Conservation (phyloP, 1,140 invertebrate species). For the Periplaneta americana region DNA sequence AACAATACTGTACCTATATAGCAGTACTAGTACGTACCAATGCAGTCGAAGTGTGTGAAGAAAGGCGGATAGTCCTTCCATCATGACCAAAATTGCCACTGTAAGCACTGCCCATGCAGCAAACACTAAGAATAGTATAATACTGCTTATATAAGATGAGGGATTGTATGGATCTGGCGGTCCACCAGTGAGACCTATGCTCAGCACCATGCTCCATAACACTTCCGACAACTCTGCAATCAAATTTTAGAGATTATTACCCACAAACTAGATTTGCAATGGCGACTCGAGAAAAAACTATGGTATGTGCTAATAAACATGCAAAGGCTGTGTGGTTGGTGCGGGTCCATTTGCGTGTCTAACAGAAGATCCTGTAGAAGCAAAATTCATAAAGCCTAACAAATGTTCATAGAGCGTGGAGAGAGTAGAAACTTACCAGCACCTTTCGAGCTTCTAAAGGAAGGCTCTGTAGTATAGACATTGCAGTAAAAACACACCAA, state of each 20-base stretch:
- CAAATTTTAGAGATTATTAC: too few species aligned
- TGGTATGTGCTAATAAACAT: too few species aligned
- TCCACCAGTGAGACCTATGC: constrained; percentile 51
- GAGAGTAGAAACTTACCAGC: too few species aligned
- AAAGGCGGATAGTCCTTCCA: constrained; percentile 79
- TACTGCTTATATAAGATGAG: constrained; percentile 30
- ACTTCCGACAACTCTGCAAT: constrained; percentile 84
- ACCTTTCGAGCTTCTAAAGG: too few species aligned
- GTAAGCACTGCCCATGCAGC: constrained; percentile 56
- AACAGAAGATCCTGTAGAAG: neutral
- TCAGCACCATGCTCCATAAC: constrained; percentile 81
- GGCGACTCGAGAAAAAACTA: too few species aligned
- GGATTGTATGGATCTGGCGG: constrained; percentile 37
- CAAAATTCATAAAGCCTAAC: neutral
- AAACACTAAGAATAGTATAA: constrained; percentile 54
- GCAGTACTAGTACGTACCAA: constrained; percentile 54
- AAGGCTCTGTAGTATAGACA: too few species aligned
- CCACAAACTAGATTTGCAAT: too few species aligned
- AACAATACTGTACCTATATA: too few species aligned
- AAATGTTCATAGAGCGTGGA: too few species aligned
- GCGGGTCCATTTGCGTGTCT: too few species aligned
- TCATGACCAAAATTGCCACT: constrained; percentile 55
- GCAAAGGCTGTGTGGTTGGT: too few species aligned
- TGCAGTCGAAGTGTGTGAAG: constrained; percentile 79
- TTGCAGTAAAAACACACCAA: too few species aligned